phyloP scores from a whole-genome alignment of 37 sponge, comb jelly and placozoan genomes.

The Haliclona indistincta region DNA sequence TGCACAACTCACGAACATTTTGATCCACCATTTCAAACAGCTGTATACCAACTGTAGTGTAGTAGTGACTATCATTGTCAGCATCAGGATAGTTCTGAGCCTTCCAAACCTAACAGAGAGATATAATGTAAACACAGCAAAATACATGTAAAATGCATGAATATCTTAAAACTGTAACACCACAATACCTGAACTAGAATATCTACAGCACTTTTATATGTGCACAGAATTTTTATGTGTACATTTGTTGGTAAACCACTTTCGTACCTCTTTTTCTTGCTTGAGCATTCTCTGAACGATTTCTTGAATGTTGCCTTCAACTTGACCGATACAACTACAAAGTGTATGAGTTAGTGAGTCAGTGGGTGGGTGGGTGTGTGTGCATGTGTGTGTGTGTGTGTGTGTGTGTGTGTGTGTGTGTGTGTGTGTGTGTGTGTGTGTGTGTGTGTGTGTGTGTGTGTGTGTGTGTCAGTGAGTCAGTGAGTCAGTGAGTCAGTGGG shows the following conservation, averaged over 20 bases:
- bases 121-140: background rate
- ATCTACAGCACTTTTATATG: too few relatives aligned
- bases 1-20: too few relatives aligned
- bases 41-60: conserved; percentile 48
- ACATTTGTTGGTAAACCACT: background rate
- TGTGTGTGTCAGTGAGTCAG: background rate
- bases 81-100: conserved; percentile 42
- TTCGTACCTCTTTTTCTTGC: conserved; percentile 45
- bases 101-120: conserved; percentile 41
- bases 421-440: background rate
- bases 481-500: background rate
- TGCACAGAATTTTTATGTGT: background rate
- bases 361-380: too few relatives aligned
- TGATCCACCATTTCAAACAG: conserved; percentile 67
- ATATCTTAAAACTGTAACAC: too few relatives aligned
- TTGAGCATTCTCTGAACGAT: conserved; percentile 45
- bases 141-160: too few relatives aligned
- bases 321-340: conserved; percentile 57
- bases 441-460: background rate
- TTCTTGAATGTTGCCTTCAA: conserved; percentile 40
- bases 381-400: too few relatives aligned
- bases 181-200: too few relatives aligned
- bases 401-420: background rate
- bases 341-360: conserved; percentile 41
- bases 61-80: conserved; percentile 53